phyloP scores from a whole-genome alignment of 1,140 invertebrate genomes.

The Drosophila chauvacae region DNA sequence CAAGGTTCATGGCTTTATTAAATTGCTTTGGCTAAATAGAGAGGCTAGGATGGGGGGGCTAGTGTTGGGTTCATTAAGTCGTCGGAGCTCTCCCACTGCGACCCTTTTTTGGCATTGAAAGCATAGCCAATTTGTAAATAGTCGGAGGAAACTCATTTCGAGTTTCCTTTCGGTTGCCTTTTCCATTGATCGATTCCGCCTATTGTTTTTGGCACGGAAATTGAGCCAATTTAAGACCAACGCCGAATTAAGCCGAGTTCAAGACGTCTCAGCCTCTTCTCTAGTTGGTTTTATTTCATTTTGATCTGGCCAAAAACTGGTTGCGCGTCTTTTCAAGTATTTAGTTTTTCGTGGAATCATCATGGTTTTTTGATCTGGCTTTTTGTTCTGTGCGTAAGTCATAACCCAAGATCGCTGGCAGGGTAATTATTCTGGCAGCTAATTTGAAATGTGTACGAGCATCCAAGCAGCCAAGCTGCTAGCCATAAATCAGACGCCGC shows the following conservation, averaged over 20 bases:
- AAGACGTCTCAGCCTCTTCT: conserved; percentile 27
- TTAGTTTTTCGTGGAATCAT: conserved; percentile 33
- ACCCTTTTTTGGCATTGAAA: conserved; percentile 73
- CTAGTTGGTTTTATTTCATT: not conserved
- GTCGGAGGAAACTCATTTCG: conserved; percentile 40
- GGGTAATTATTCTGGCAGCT: conserved; percentile 53
- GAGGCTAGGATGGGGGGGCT: not conserved
- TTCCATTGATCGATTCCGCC: conserved; percentile 58
- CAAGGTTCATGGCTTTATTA: conserved; percentile 80
- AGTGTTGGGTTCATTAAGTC: conserved; percentile 48
- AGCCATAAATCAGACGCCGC: conserved; percentile 57
- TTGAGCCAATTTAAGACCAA: conserved; percentile 69
- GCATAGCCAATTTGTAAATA: conserved; percentile 73
- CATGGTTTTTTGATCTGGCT: conserved; percentile 9
- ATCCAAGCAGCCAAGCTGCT: conserved; percentile 37
- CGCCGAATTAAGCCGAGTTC: conserved; percentile 34
- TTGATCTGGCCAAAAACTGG: conserved; percentile 28
- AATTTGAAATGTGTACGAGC: conserved; percentile 60
- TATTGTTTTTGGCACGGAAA: conserved; percentile 57
- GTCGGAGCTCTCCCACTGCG: conserved; percentile 59
- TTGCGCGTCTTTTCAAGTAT: conserved; percentile 35
- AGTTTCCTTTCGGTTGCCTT: conserved; percentile 29
- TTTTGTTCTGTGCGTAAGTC: conserved; percentile 12
- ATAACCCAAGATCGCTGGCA: conserved; percentile 38
- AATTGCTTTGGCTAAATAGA: conserved; percentile 70